A percentile compares a stretch with the other conserved stretches of the same genome.
Conservation (phyloP, 2,797 vertebrate species). For the Sphenodon punctatus region DNA sequence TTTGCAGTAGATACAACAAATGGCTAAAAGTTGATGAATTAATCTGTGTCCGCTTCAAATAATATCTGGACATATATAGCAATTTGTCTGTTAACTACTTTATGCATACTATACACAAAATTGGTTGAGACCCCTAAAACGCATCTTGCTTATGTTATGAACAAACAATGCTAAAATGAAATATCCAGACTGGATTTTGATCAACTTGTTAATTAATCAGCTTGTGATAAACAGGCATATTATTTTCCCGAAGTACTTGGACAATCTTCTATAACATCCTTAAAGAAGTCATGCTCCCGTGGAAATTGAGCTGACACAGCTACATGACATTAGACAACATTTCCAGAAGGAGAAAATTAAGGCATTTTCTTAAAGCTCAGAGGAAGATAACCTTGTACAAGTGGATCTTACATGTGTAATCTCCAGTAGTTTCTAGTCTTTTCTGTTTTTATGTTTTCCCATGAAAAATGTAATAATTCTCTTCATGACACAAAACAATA, state of each 20-base stretch:
- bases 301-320: slow-evolving; percentile 11
- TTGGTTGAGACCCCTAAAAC: neutral
- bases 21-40: too few relatives aligned
- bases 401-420: neutral
- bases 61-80: too few relatives aligned
- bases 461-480: neutral
- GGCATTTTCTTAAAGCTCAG: slow-evolving; percentile 17
- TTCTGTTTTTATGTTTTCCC: neutral
- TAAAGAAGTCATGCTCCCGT: neutral
- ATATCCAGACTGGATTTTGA: slow-evolving; percentile 5
- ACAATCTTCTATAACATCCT: neutral
- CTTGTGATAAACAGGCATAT: slow-evolving; percentile 2
- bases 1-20: too few relatives aligned
- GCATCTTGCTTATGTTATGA: neutral
- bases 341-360: neutral
- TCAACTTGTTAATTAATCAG: neutral
- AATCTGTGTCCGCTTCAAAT: too few relatives aligned
- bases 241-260: slow-evolving; percentile 37
- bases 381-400: neutral
- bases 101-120: too few relatives aligned
- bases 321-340: neutral
- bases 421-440: neutral
- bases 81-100: too few relatives aligned
- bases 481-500: neutral
- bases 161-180: neutral